phyloP scores from a whole-genome alignment of 2,888 invertebrate genomes.

The Arrhopalites spinosus region DNA sequence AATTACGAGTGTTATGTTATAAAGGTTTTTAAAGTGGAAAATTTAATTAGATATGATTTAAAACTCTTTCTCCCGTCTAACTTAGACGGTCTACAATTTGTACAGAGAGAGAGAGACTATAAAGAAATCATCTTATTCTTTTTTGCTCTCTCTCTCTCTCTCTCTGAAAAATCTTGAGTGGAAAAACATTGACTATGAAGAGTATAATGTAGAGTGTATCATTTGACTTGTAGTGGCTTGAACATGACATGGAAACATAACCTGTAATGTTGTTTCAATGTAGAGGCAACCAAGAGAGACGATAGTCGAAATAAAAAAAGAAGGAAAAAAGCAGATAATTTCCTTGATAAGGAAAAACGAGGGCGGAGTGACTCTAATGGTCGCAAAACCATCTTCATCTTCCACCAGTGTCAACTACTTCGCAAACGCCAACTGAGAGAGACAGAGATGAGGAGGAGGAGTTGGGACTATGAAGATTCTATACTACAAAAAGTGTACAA shows the following conservation, averaged over 20 bases:
- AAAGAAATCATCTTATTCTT: too few species aligned
- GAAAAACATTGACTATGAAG: background rate
- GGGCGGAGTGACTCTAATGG: constrained; percentile 15
- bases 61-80: background rate
- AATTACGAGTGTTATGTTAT: background rate
- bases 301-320: background rate
- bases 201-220: background rate
- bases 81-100: background rate
- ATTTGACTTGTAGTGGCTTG: background rate
- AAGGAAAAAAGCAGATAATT: background rate
- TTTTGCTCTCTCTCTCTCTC: too few species aligned
- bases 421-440: background rate
- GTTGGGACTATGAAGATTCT: too few species aligned
- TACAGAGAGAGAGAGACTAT: background rate
- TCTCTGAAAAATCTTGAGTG: too few species aligned
- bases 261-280: background rate
- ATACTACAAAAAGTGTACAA: background rate
- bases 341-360: constrained; percentile 4
- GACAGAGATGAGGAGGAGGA: too few species aligned
- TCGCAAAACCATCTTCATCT: constrained; percentile 8
- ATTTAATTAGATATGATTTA: constrained; percentile 10
- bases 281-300: background rate
- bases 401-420: constrained; percentile 2
- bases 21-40: background rate
- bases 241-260: too few species aligned